phyloP scores from a whole-genome alignment of 2,797 vertebrate genomes.

The Rhinophrynus dorsalis region DNA sequence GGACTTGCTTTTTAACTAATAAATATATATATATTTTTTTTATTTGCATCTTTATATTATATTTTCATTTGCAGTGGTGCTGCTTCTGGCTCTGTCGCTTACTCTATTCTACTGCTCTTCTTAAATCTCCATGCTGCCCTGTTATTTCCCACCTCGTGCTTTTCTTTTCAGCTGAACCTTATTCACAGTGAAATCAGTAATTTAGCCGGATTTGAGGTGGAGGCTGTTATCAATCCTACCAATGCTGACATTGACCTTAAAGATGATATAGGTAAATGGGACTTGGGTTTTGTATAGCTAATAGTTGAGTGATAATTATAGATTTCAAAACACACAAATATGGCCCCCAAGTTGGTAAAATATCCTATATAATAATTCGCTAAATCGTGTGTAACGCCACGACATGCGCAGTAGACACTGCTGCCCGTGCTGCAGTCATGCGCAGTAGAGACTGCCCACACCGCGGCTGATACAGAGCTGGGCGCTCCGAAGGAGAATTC shows the following conservation, averaged over 20 bases:
- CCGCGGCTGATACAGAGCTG: too few species aligned
- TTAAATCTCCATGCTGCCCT: constrained; percentile 80
- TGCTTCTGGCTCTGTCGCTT: constrained; percentile 66
- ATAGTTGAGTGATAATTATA: constrained; percentile 75
- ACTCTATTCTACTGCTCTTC: constrained; percentile 67
- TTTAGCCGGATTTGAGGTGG: constrained; percentile 99
- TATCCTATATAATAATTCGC: too few species aligned
- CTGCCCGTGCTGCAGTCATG: too few species aligned
- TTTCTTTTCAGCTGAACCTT: constrained; percentile 96
- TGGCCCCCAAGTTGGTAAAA: too few species aligned
- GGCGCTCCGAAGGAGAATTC: too few species aligned
- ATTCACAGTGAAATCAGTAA: constrained; percentile 99
- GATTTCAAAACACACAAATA: constrained; percentile 74
- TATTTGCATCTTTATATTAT: constrained; percentile 61
- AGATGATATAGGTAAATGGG: constrained; percentile 97
- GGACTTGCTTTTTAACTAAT: too few species aligned
- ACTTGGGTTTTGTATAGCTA: constrained; percentile 69
- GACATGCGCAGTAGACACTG: too few species aligned
- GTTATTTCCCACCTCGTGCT: constrained; percentile 84
- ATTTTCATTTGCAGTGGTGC: constrained; percentile 63
- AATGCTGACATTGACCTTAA: constrained; percentile 99
- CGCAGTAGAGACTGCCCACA: too few species aligned
- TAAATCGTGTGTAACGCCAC: too few species aligned
- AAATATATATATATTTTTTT: not conserved
- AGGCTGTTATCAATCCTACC: constrained; percentile 98